Percentiles rank a stretch among this genome's conserved stretches.
Evolutionary conservation across 2,797 vertebrate species (phyloP).

Genomic region (Lepidocolaptes lacrymiger): DNA sequence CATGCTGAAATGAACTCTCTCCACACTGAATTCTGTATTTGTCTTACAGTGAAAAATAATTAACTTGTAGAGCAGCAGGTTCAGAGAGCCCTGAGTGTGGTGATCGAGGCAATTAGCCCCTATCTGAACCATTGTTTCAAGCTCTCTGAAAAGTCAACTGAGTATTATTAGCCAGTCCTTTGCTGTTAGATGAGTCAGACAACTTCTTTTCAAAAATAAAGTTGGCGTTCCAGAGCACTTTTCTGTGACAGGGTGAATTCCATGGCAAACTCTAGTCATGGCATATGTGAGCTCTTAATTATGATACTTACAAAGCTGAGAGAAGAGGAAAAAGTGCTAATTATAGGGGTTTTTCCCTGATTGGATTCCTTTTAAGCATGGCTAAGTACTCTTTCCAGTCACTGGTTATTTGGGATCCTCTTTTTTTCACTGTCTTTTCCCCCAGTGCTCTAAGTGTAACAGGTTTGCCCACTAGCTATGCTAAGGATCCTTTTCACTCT

Average conservation of each 20-base stretch:
- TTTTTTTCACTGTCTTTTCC: not conserved
- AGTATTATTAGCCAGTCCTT: conserved; percentile 20
- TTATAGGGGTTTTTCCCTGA: not conserved
- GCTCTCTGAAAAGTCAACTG: conserved; percentile 11
- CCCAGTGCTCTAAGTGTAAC: not conserved
- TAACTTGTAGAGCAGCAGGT: conserved; percentile 48
- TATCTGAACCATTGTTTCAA: conserved; percentile 38
- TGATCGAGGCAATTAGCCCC: conserved; percentile 47
- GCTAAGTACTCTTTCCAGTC: not conserved
- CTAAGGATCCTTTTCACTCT: not conserved
- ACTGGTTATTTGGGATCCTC: not conserved
- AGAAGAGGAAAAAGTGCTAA: not conserved
- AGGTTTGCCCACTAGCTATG: not conserved
- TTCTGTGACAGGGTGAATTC: not conserved
- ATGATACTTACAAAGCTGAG: not conserved
- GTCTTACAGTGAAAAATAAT: conserved; percentile 44
- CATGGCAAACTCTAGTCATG: not conserved
- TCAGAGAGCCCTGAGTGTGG: conserved; percentile 3
- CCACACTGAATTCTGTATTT: conserved; percentile 26
- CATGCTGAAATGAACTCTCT: conserved; percentile 21
- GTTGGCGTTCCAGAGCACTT: not conserved
- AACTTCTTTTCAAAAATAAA: conserved; percentile 12
- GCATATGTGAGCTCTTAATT: not conserved
- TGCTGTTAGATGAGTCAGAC: conserved; percentile 20
- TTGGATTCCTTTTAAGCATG: not conserved